These are phyloP conservation scores for Neomonachus schauinslandi DNA, from an alignment of 2,113 vertebrate genomes.

Conservation along the genomic window DNA sequence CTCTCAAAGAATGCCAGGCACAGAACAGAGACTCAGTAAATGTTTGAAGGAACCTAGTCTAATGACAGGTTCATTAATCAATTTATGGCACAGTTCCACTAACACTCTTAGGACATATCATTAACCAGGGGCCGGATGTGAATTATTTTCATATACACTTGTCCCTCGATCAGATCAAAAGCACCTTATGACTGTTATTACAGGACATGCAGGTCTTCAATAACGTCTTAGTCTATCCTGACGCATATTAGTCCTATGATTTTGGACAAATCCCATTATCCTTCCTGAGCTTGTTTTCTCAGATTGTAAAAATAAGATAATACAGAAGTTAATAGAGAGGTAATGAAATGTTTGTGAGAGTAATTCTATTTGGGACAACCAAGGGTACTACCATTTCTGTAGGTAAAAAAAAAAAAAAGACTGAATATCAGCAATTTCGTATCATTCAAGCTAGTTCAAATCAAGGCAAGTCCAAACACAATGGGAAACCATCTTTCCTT, in stretches of 20 bases:
- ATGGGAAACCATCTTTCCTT: not conserved
- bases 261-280: not conserved
- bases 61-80: not conserved
- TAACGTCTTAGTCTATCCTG: not conserved
- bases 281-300: not conserved
- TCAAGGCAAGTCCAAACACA: constrained; percentile 44
- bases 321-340: not conserved
- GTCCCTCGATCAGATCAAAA: constrained; percentile 38
- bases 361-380: not conserved
- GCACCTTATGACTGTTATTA: not conserved
- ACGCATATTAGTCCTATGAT: not conserved
- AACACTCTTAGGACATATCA: not conserved
- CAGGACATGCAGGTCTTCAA: not conserved
- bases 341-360: not conserved
- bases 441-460: constrained; percentile 46
- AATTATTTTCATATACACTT: constrained; percentile 2
- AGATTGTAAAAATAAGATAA: not conserved
- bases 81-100: not conserved
- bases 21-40: not conserved
- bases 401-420: constrained; percentile 31
- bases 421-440: constrained; percentile 13
- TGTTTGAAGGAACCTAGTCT: not conserved
- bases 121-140: not conserved
- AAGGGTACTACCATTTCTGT: not conserved
- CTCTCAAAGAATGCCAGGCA: not conserved